phyloP scores from a whole-genome alignment of 2,888 invertebrate species.

The Sarcophaga carnaria region DNA sequence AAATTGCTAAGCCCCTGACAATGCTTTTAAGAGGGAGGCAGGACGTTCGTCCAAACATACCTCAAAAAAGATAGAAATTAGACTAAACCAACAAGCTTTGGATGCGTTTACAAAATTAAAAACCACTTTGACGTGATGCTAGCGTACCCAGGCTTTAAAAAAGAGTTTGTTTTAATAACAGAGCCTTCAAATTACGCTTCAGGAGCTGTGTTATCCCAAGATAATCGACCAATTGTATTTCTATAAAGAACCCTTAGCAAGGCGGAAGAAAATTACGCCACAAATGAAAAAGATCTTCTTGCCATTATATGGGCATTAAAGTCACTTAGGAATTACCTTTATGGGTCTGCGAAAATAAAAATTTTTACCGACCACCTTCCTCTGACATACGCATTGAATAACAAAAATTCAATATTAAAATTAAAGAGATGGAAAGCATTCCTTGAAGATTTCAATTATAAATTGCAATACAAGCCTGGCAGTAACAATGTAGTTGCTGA shows the following conservation, averaged over 20 bases:
- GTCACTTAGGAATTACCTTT: slow-evolving; percentile 45
- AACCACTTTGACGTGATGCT: slow-evolving; percentile 33
- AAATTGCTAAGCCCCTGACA: slow-evolving; percentile 30
- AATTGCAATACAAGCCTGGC: slow-evolving; percentile 58
- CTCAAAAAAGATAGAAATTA: slow-evolving; percentile 27
- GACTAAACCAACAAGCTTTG: slow-evolving; percentile 23
- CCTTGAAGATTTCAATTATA: slow-evolving; percentile 64
- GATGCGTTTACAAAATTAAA: slow-evolving; percentile 41
- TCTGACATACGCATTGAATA: slow-evolving; percentile 56
- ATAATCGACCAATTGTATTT: slow-evolving; percentile 48
- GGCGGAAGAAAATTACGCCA: slow-evolving; percentile 48
- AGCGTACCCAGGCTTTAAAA: slow-evolving; percentile 57
- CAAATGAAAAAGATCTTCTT: slow-evolving; percentile 4
- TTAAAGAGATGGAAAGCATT: slow-evolving; percentile 65
- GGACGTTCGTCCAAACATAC: slow-evolving; percentile 33
- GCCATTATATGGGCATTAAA: no score
- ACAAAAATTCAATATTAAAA: slow-evolving; percentile 52
- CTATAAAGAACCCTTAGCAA: slow-evolving; percentile 33
- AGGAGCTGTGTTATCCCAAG: slow-evolving; percentile 56
- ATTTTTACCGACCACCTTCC: slow-evolving; percentile 57
- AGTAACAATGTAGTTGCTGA: no score
- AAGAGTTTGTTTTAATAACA: slow-evolving; percentile 49
- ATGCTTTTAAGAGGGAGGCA: slow-evolving; percentile 18
- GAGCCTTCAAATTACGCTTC: slow-evolving; percentile 55
- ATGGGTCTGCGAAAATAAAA: slow-evolving; percentile 50